phyloP scores from a whole-genome alignment of 2,888 invertebrate genomes.

The Sphaerophoria rueppellii region DNA sequence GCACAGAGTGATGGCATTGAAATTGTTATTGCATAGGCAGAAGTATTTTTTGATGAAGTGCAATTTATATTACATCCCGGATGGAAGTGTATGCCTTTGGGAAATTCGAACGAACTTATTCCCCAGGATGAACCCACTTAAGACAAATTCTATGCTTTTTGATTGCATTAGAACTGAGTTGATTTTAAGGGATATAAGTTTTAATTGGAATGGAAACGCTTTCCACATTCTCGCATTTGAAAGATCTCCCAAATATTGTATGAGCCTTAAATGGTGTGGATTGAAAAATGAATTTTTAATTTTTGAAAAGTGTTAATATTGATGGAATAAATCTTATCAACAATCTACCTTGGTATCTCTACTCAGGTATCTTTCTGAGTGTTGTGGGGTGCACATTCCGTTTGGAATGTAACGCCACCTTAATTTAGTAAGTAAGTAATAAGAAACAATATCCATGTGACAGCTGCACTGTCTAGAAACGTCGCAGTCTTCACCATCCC shows the following conservation, averaged over 20 bases:
- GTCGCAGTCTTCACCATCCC: too few relatives aligned
- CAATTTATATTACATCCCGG: conserved; percentile 19
- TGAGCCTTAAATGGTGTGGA: background rate
- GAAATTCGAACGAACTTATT: conserved; percentile 30
- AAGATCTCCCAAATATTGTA: too few relatives aligned
- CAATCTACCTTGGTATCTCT: too few relatives aligned
- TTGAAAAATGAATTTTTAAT: background rate
- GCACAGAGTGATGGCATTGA: conserved; percentile 36
- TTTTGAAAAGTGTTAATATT: background rate
- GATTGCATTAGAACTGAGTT: background rate
- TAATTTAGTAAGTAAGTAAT: too few relatives aligned
- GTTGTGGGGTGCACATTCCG: too few relatives aligned
- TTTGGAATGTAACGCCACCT: too few relatives aligned
- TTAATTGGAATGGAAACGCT: background rate
- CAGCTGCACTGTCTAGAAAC: too few relatives aligned
- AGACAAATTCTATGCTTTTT: conserved; percentile 18
- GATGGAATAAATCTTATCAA: too few relatives aligned
- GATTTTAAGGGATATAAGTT: background rate
- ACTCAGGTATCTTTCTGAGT: too few relatives aligned
- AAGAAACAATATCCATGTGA: too few relatives aligned
- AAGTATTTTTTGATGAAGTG: conserved; percentile 6
- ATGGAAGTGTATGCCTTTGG: conserved; percentile 14
- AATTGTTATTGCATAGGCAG: conserved; percentile 35
- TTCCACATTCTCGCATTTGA: background rate
- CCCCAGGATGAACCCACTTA: conserved; percentile 44